Percentiles rank a stretch among this genome's conserved stretches.
Evolutionary conservation across 2,113 vertebrate genomes (phyloP).

Genomic region (Xerus inauris): DNA sequence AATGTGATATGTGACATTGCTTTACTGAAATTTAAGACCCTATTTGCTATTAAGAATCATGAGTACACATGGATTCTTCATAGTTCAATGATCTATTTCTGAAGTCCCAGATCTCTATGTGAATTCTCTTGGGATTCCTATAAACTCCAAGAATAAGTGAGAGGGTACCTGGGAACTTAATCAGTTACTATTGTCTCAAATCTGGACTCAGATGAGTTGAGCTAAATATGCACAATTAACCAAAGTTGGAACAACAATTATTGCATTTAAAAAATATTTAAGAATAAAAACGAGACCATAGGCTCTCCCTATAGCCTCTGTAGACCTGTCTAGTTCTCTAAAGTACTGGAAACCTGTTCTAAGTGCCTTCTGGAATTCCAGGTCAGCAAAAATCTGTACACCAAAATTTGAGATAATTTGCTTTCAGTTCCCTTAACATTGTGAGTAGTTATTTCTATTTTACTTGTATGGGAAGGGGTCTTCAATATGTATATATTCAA

Average conservation of each 20-base stretch:
- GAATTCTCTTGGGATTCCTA: not conserved
- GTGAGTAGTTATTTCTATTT: not conserved
- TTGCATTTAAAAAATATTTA: not conserved
- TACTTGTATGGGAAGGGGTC: not conserved
- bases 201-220: not conserved
- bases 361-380: not conserved
- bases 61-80: not conserved
- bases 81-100: not conserved
- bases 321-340: not conserved
- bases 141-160: not conserved
- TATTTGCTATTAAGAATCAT: not conserved
- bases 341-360: not conserved
- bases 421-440: not conserved
- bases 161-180: not conserved
- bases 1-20: not conserved
- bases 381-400: not conserved
- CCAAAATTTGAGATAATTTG: not conserved
- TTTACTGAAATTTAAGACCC: conserved; percentile 38
- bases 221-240: not conserved
- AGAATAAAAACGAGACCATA: not conserved
- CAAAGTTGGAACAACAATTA: not conserved
- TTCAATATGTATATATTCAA: not conserved
- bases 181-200: not conserved
- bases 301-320: not conserved
- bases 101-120: not conserved